A percentile compares a stretch with the other conserved stretches of the same genome.
Conservation (phyloP, 2,797 vertebrate genomes). For the Poeciliopsis infans region DNA sequence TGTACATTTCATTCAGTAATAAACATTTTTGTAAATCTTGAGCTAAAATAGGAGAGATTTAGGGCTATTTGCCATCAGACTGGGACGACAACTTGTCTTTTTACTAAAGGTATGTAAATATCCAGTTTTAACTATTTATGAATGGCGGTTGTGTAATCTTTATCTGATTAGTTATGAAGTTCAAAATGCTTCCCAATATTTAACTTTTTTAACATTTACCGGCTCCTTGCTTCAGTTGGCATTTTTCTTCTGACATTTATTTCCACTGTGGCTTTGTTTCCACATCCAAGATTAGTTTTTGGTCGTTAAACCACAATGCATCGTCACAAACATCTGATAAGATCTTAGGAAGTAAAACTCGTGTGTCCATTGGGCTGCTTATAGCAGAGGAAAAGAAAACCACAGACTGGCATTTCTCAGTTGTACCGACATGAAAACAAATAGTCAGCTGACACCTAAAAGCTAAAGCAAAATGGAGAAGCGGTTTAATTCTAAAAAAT, state of each 20-base stretch:
- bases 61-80: background rate
- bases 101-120: background rate
- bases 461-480: background rate
- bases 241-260: background rate
- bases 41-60: background rate
- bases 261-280: background rate
- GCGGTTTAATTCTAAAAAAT: background rate
- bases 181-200: background rate
- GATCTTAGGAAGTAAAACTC: slow-evolving; percentile 22
- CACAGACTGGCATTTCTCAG: background rate
- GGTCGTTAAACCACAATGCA: background rate
- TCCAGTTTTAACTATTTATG: background rate
- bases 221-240: background rate
- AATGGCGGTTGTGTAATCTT: background rate
- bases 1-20: background rate
- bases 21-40: background rate
- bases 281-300: background rate
- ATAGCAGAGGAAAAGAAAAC: slow-evolving; percentile 29
- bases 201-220: background rate
- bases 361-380: background rate
- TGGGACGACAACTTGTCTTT: background rate
- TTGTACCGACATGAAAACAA: background rate
- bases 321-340: background rate
- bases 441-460: background rate
- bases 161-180: background rate